Evolutionary conservation across 2,888 invertebrate genomes (phyloP).

Genomic region (Stomorhina lunata): DNA sequence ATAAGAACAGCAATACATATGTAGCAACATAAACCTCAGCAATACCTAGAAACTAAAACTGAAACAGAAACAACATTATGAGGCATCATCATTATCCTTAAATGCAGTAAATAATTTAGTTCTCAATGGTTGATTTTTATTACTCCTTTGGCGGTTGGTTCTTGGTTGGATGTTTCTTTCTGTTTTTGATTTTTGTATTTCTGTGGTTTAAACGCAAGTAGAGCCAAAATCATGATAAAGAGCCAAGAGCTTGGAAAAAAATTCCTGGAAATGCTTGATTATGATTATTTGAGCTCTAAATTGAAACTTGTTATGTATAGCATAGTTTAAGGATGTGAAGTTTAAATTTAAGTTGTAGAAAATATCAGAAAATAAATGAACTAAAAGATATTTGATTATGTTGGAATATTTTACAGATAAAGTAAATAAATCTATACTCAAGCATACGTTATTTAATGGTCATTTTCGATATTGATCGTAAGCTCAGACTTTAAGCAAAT

Average conservation of each 20-base stretch:
- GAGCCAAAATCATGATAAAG: background rate
- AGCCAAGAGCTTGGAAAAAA: background rate
- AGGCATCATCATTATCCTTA: slow-evolving; percentile 19
- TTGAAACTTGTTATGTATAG: too few species aligned
- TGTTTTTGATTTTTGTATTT: background rate
- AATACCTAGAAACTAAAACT: too few species aligned
- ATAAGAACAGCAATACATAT: background rate
- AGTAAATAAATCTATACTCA: too few species aligned
- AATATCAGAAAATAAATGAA: too few species aligned
- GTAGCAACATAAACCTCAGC: slow-evolving; percentile 6
- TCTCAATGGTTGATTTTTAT: slow-evolving; percentile 36
- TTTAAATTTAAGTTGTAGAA: too few species aligned
- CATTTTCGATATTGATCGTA: too few species aligned
- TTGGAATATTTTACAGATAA: too few species aligned
- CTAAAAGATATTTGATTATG: too few species aligned
- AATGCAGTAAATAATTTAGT: slow-evolving; percentile 46
- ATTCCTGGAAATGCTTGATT: background rate
- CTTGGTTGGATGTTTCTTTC: background rate
- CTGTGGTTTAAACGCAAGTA: background rate
- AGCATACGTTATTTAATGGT: too few species aligned
- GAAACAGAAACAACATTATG: slow-evolving; percentile 21
- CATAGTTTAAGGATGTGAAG: too few species aligned
- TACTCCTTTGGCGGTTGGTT: slow-evolving; percentile 10
- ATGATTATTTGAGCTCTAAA: slow-evolving; percentile 6
- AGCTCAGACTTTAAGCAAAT: too few species aligned